Evolutionary conservation across 2,888 invertebrate genomes (phyloP).

Genomic region (Cremastobaeus sp.): DNA sequence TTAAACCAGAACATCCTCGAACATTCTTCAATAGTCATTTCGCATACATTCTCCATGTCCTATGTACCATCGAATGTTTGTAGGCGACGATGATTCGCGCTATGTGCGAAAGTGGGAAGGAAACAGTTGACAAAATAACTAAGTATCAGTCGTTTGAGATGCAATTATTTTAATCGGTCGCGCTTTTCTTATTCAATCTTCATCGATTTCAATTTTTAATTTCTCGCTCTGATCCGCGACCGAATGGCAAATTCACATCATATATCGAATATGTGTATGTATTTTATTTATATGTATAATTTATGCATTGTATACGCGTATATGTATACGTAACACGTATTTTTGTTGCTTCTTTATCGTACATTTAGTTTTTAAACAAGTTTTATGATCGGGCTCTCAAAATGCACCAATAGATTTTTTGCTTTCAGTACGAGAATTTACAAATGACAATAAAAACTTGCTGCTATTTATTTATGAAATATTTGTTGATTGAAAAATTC

Average conservation of each 20-base stretch:
- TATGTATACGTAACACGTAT: constrained; percentile 59
- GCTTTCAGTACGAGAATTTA: constrained; percentile 33
- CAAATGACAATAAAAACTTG: constrained; percentile 13
- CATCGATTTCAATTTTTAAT: constrained; percentile 26
- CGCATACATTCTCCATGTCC: constrained; percentile 33
- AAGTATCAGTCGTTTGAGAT: constrained; percentile 60
- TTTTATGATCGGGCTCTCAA: constrained; percentile 45
- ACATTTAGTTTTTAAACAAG: constrained; percentile 54
- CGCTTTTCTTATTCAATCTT: constrained; percentile 16
- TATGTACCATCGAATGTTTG: constrained; percentile 36
- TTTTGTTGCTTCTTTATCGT: constrained; percentile 50
- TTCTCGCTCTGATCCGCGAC: constrained; percentile 42
- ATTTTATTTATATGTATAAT: constrained; percentile 49
- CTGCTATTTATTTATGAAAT: not conserved
- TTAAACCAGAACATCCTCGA: constrained; percentile 18
- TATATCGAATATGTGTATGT: constrained; percentile 59
- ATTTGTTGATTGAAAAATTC: too few species aligned
- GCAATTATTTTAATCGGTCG: constrained; percentile 56
- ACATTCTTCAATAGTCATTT: constrained; percentile 1
- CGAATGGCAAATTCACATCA: constrained; percentile 55
- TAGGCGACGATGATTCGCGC: constrained; percentile 62
- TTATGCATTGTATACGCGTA: constrained; percentile 54
- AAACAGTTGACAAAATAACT: constrained; percentile 63
- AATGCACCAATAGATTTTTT: constrained; percentile 47
- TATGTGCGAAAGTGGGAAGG: constrained; percentile 61